Conservation (phyloP, 2,797 vertebrate species). For the Cyprinodon diabolis region DNA sequence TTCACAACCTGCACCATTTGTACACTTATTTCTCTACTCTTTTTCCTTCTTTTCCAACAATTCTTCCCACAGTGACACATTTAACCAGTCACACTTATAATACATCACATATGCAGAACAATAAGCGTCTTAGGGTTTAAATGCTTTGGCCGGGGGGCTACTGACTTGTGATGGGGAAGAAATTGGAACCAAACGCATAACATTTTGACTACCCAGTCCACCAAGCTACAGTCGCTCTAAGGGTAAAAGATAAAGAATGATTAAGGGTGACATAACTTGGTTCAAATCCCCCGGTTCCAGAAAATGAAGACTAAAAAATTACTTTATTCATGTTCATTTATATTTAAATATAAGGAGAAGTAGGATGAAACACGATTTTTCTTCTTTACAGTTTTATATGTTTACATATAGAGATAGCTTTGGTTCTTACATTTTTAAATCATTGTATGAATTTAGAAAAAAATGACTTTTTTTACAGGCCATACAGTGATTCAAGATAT, state of each 20-base stretch:
- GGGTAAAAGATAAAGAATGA: not conserved
- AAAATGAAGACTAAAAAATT: not conserved
- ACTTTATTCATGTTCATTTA: not conserved
- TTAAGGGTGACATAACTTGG: not conserved
- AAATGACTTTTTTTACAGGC: not conserved
- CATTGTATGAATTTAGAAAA: not conserved
- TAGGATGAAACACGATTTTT: too few relatives aligned
- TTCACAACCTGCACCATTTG: slow-evolving; percentile 17
- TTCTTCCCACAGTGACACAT: slow-evolving; percentile 48
- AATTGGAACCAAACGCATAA: not conserved
- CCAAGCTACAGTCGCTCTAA: not conserved
- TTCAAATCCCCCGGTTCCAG: not conserved
- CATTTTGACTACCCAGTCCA: not conserved
- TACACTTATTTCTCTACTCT: slow-evolving; percentile 28
- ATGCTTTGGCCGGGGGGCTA: not conserved
- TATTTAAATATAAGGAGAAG: not conserved
- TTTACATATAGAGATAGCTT: not conserved
- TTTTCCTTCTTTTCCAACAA: slow-evolving; percentile 53
- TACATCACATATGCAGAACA: not conserved
- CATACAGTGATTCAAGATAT: too few relatives aligned
- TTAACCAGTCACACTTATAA: not conserved
- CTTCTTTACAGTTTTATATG: not conserved
- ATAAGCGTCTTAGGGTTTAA: not conserved
- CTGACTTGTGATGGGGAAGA: not conserved
- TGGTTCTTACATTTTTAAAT: not conserved